Percentiles rank a stretch among this genome's conserved stretches.
Conservation (phyloP, 2,888 invertebrate genomes). For the Abrostola triplasia region DNA sequence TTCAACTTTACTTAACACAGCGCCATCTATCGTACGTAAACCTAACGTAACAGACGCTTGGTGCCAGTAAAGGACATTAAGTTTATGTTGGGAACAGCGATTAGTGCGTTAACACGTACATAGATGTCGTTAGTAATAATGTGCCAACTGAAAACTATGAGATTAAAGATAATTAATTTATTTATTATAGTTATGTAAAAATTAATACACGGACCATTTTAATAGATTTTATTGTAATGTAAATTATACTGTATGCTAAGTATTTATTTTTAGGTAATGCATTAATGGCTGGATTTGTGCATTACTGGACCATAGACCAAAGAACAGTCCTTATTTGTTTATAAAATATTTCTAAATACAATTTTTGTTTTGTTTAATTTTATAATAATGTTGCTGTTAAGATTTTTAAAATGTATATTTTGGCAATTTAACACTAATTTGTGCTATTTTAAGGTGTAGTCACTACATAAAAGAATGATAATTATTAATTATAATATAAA, state of each 20-base stretch:
- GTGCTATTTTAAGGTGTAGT: slow-evolving; percentile 41
- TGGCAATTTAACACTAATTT: slow-evolving; percentile 28
- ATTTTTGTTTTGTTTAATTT: no score
- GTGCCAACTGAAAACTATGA: slow-evolving; percentile 56
- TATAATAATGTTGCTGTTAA: no score
- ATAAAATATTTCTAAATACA: no score
- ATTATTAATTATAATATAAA: slow-evolving; percentile 37
- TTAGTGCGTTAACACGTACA: background rate
- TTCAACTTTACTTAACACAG: slow-evolving; percentile 13
- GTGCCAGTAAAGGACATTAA: background rate
- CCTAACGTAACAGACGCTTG: background rate
- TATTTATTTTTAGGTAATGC: slow-evolving; percentile 58
- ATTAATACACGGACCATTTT: slow-evolving; percentile 56
- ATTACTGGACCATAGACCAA: slow-evolving; percentile 47
- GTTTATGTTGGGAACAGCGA: background rate
- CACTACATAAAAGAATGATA: slow-evolving; percentile 30
- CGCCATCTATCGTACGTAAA: slow-evolving; percentile 1
- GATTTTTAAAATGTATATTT: no score
- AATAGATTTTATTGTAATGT: slow-evolving; percentile 43
- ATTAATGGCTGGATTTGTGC: slow-evolving; percentile 72
- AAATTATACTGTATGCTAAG: slow-evolving; percentile 28
- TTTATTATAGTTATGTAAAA: slow-evolving; percentile 37
- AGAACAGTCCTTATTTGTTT: background rate
- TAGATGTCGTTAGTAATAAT: slow-evolving; percentile 17
- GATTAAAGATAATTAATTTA: slow-evolving; percentile 35